phyloP scores from a whole-genome alignment of 2,113 vertebrate genomes.

The Hypomesus transpacificus region DNA sequence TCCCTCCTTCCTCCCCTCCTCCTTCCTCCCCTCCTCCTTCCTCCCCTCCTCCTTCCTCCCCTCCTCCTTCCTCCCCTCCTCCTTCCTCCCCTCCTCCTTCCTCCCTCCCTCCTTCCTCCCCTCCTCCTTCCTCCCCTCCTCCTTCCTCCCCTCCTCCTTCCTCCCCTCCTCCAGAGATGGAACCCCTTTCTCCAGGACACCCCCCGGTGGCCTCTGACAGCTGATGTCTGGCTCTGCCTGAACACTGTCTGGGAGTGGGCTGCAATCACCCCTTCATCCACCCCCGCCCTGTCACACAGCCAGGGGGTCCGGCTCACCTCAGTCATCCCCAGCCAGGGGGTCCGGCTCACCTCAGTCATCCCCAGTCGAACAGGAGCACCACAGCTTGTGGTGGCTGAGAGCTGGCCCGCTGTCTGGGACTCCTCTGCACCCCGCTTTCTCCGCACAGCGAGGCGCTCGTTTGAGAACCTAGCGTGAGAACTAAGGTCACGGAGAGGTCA shows the following conservation, averaged over 20 bases:
- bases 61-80: neutral
- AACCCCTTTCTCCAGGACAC: slow-evolving; percentile 1
- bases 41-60: neutral
- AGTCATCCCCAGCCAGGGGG: neutral
- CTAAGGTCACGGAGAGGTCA: neutral
- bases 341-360: neutral
- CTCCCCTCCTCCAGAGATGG: neutral
- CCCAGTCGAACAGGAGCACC: neutral
- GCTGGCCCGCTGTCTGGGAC: no score
- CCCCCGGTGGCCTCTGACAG: slow-evolving; percentile 15
- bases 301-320: neutral
- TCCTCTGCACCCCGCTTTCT: neutral
- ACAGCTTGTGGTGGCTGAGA: neutral
- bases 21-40: neutral
- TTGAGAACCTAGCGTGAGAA: neutral
- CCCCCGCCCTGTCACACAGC: neutral
- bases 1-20: neutral
- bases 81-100: no score
- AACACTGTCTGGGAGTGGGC: neutral
- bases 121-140: slow-evolving; percentile 1
- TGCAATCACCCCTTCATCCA: slow-evolving; percentile 18
- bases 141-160: no score
- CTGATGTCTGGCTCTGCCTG: slow-evolving; percentile 10
- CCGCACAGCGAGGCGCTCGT: neutral
- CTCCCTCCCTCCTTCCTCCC: neutral